A percentile compares a stretch with the other conserved stretches of the same genome.
Conservation (phyloP, 1,140 invertebrate genomes). For the Nylanderia fulva region DNA sequence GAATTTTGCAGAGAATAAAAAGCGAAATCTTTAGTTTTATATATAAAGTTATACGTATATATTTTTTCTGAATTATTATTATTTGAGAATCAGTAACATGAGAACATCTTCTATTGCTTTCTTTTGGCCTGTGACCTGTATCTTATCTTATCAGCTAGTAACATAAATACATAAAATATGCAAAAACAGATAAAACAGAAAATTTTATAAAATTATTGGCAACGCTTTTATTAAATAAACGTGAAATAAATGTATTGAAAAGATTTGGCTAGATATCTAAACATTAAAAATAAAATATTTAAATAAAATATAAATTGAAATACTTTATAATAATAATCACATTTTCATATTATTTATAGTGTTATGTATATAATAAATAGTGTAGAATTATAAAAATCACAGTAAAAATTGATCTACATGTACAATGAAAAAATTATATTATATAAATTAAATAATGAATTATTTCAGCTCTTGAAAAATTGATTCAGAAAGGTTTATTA, state of each 20-base stretch:
- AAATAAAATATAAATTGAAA: too few relatives aligned
- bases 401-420: neutral
- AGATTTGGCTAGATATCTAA: too few relatives aligned
- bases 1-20: neutral
- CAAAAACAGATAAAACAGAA: too few relatives aligned
- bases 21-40: neutral
- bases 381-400: neutral
- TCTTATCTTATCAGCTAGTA: too few relatives aligned
- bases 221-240: too few relatives aligned
- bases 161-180: too few relatives aligned
- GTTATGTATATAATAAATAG: neutral
- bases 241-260: too few relatives aligned
- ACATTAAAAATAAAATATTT: neutral
- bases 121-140: too few relatives aligned
- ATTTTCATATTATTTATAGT: neutral
- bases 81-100: neutral
- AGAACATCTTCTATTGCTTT: too few relatives aligned
- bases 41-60: neutral
- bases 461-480: too few relatives aligned
- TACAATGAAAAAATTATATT: neutral
- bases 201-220: neutral
- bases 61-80: constrained; percentile 5
- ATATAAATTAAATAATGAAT: neutral
- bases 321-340: neutral
- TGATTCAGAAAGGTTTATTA: too few relatives aligned